A percentile compares a stretch with the other conserved stretches of the same genome.
These are phyloP conservation scores for Melanerpes formicivorus DNA, from an alignment of 2,113 vertebrate genomes.

Conservation along the genomic window DNA sequence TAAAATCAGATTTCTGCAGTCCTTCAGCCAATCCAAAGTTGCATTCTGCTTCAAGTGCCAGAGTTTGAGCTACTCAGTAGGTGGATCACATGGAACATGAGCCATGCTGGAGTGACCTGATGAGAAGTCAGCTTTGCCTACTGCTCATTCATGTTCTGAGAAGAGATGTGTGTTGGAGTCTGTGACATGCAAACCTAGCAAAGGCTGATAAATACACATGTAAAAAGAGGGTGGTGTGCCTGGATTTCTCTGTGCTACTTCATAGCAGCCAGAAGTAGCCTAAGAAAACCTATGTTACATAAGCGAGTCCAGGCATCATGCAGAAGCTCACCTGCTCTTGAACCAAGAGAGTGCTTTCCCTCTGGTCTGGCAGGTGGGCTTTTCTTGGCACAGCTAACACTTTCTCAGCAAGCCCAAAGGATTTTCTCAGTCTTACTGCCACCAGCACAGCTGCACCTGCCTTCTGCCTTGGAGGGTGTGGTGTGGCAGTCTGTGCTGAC, in stretches of 20 bases:
- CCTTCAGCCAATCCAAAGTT: constrained; percentile 11
- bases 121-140: constrained; percentile 23
- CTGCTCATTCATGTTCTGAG: constrained; percentile 9
- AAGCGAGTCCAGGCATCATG: constrained; percentile 42
- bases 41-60: constrained; percentile 3
- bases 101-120: constrained; percentile 31
- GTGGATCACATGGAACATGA: constrained; percentile 23
- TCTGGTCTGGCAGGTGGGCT: not conserved
- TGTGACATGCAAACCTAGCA: constrained; percentile 36
- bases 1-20: constrained; percentile 39
- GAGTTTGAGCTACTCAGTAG: constrained; percentile 9
- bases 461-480: not conserved
- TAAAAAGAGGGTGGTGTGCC: not conserved
- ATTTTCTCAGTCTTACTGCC: not conserved
- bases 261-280: not conserved
- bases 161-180: constrained; percentile 3
- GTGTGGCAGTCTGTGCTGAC: not conserved
- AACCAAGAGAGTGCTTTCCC: constrained; percentile 21
- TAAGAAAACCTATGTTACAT: constrained; percentile 4
- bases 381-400: not conserved
- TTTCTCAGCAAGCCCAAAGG: not conserved
- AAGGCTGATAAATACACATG: not conserved
- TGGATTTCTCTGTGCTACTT: constrained; percentile 32
- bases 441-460: not conserved
- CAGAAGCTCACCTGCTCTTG: constrained; percentile 20